Evolutionary conservation across 2,797 vertebrate species (phyloP), one percentile per base, ranked within the genome.

Genomic region (Sebastes aleutianus): DNA sequence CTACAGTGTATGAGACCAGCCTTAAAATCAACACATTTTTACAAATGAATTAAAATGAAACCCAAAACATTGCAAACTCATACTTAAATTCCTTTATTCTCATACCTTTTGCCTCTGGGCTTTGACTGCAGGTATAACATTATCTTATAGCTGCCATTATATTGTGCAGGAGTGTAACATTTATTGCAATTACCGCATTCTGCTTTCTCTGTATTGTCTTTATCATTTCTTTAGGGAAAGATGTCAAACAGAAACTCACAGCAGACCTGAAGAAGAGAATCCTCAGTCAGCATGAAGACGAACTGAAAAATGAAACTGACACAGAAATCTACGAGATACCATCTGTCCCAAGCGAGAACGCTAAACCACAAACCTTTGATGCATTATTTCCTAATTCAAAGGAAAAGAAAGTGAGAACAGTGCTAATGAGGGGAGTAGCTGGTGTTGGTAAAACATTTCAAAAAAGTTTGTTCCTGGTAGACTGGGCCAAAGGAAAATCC

Each of bases 401-500:
- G 0, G 16, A 16, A 71, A 72, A 73, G 2, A 47, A 34, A 10
- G 67, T 78, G 8, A 70, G 62, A 73, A 81, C 85, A 22, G 88
- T 93, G 16, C 65, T 93, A 0, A 93, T 80, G 27, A 83, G 0
- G 0, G 93, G 90, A 72, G 63, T 77, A 1, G 50, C 85, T 76
- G 63, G 73, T 2, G 47, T 93, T 47, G 91, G 90, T 0, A 94
- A 94, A 88, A 94, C 93, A 4, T 63, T 88, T 22, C 78, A 87
- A 4, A 54, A 81, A 13, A 72, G 2, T 8, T 22, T 16, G 56
- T 85, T 92, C 54, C 85, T 62, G 76, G 2, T 74, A 0, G 59
- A 88, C 0, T 92, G 89, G 89, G 85, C 82, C 64, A 61, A 68
- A 3, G 0, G 0, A 61, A 80, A 56, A 0, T 74, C 24, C 9